Base-by-base conservation (phyloP, 2,113 vertebrate species). In the Crotophaga sulcirostris region DNA sequence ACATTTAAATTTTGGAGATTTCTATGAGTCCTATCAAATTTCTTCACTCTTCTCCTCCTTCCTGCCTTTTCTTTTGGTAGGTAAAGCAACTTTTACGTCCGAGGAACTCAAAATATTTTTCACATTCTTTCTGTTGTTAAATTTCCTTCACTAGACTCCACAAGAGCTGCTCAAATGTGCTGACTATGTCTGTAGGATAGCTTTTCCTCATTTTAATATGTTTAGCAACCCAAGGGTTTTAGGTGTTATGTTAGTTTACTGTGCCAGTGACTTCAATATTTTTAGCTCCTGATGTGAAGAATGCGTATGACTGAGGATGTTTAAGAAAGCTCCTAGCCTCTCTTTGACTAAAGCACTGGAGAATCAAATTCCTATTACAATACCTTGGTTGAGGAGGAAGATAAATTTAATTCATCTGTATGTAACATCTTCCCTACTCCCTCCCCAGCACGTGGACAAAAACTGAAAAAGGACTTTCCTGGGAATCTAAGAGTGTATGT, bases 181-280 rank as follows among this genome's bases (percentile, higher is more conserved):
- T 72, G 51, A 84, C 42, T 49, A 40, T 49, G 59, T 64, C 77
- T 85, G 84, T 68, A 91, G 45, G 54, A 82, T 14, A 87, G 40
- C 25, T 94, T 94, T 75, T 49, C 28, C 12, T 33, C 40, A 67
- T 63, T 82, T 92, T 94, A 92, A 94, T 76, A 52, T 11, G 6
- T 89, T 92, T 89, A 91, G 15, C 94, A 95, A 81, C 84, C 60
- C 19, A 64, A 60, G 89, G 18, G 3, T 49, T 91, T 93, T 64
- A 84, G 44, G 60, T 94, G 66, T 79, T 89, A 51, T 64, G 54
- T 68, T 62, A 82, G 13, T 72, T 84, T 80, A 52, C 45, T 76
- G 54, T 2, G 18, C 74, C 89, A 91, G 55, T 11, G 14, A 58
- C 54, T 88, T 83, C 42, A 68, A 67, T 76, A 91, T 59, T 91